Conservation (phyloP, 1,140 invertebrate species). For the Diorhabda elongata region DNA sequence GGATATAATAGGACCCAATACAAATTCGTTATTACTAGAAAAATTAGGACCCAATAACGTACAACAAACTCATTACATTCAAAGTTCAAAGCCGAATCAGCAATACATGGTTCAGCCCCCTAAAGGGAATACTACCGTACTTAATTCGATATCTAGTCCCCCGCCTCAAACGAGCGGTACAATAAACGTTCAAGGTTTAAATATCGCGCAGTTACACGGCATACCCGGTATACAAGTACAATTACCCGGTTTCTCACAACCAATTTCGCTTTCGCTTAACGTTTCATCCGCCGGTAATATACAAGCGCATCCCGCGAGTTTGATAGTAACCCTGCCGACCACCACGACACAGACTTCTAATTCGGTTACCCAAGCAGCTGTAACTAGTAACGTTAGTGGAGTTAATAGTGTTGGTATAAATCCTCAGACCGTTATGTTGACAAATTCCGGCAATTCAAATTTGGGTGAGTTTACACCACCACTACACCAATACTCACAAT, state of each 20-base stretch:
- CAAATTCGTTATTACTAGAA: conserved; percentile 54
- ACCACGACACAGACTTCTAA: conserved; percentile 42
- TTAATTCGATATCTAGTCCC: conserved; percentile 56
- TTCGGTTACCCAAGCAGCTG: conserved; percentile 44
- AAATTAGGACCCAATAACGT: conserved; percentile 49
- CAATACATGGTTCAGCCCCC: conserved; percentile 39
- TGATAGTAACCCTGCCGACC: conserved; percentile 48
- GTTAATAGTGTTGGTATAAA: conserved; percentile 50
- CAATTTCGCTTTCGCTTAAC: conserved; percentile 72
- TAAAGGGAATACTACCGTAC: conserved; percentile 34
- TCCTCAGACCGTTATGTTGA: conserved; percentile 52
- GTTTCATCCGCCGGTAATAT: conserved; percentile 52
- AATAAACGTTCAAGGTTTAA: conserved; percentile 67
- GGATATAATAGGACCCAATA: conserved; percentile 52
- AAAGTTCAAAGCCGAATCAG: conserved; percentile 32
- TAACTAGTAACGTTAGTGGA: conserved; percentile 30
- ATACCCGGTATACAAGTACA: conserved; percentile 74
- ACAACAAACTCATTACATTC: conserved; percentile 34
- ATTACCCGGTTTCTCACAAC: conserved; percentile 71
- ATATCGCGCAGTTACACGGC: conserved; percentile 68
- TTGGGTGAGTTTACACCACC: conserved; percentile 49
- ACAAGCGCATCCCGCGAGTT: conserved; percentile 40
- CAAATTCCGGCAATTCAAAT: conserved; percentile 54
- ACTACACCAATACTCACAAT: no score
- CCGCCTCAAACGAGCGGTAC: conserved; percentile 49